Evolutionary conservation across 2,888 invertebrate species (phyloP).

Genomic region (Fragum sueziense): DNA sequence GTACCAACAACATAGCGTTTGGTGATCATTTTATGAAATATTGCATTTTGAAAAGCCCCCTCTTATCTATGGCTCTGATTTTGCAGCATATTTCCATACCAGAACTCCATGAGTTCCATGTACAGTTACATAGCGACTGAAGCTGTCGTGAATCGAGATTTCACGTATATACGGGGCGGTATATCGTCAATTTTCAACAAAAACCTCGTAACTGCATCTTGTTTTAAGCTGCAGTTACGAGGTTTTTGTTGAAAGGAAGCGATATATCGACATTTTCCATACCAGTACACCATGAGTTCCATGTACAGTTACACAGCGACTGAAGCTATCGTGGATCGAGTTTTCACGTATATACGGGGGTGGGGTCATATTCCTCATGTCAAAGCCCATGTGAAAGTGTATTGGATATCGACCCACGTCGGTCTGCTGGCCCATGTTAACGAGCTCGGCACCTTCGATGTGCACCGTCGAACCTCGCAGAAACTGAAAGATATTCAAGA

Average conservation of each 20-base stretch:
- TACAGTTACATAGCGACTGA: slow-evolving; percentile 77
- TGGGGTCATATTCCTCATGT: slow-evolving; percentile 44
- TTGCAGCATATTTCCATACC: too few relatives aligned
- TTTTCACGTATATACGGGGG: slow-evolving; percentile 65
- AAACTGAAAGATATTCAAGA: slow-evolving; percentile 42
- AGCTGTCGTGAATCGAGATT: slow-evolving; percentile 75
- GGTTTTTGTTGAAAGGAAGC: too few relatives aligned
- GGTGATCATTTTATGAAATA: too few relatives aligned
- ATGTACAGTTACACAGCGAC: slow-evolving; percentile 78
- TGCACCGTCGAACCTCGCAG: slow-evolving; percentile 64
- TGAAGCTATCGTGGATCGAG: slow-evolving; percentile 76
- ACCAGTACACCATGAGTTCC: slow-evolving; percentile 71
- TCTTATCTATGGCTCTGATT: too few relatives aligned
- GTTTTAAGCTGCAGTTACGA: too few relatives aligned
- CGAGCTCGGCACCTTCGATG: slow-evolving; percentile 75
- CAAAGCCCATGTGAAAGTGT: slow-evolving; percentile 76
- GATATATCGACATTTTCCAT: too few relatives aligned
- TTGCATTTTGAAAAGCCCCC: too few relatives aligned
- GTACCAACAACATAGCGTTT: too few relatives aligned
- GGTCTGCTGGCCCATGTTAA: slow-evolving; percentile 76
- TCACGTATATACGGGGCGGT: slow-evolving; percentile 63
- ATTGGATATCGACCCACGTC: slow-evolving; percentile 72
- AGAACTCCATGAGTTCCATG: slow-evolving; percentile 74
- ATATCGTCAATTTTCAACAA: too few relatives aligned
- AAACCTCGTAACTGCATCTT: too few relatives aligned